Conservation (phyloP, 2,797 vertebrate genomes). For the Phylloscopus collybita region DNA sequence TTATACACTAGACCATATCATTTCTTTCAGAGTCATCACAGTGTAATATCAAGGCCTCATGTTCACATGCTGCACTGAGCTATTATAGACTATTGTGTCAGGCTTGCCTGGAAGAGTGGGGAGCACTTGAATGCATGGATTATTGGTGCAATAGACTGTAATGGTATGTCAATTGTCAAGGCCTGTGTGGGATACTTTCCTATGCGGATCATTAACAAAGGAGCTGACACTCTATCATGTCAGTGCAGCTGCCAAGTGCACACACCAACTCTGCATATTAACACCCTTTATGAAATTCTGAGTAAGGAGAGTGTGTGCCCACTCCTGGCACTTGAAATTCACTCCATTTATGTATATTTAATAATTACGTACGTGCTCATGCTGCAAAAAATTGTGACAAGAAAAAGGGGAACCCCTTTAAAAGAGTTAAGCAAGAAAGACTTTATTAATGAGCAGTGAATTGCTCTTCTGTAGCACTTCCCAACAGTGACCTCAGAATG, state of each 20-base stretch:
- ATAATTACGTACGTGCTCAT: conserved; percentile 28
- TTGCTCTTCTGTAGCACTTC: not conserved
- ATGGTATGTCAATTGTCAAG: conserved; percentile 68
- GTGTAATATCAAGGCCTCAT: conserved; percentile 44
- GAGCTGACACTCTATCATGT: conserved; percentile 69
- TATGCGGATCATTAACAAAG: conserved; percentile 70
- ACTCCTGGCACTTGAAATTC: conserved; percentile 57
- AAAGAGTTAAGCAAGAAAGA: not conserved
- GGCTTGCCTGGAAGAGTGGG: conserved; percentile 54
- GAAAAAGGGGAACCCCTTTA: not conserved
- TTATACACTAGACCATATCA: not conserved
- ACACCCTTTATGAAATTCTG: conserved; percentile 61
- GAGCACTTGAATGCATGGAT: conserved; percentile 66
- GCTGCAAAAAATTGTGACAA: not conserved
- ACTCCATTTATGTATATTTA: conserved; percentile 50
- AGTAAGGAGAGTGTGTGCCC: conserved; percentile 43
- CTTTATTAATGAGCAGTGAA: not conserved
- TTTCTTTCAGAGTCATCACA: conserved; percentile 28
- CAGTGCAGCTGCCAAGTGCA: conserved; percentile 63
- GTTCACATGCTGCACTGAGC: conserved; percentile 17
- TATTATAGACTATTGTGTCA: conserved; percentile 60
- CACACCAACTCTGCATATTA: conserved; percentile 68
- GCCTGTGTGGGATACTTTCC: conserved; percentile 66
- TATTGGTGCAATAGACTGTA: conserved; percentile 66
- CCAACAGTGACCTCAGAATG: not conserved